Conservation (phyloP, 2,113 vertebrate genomes). For the Saguinus midas region DNA sequence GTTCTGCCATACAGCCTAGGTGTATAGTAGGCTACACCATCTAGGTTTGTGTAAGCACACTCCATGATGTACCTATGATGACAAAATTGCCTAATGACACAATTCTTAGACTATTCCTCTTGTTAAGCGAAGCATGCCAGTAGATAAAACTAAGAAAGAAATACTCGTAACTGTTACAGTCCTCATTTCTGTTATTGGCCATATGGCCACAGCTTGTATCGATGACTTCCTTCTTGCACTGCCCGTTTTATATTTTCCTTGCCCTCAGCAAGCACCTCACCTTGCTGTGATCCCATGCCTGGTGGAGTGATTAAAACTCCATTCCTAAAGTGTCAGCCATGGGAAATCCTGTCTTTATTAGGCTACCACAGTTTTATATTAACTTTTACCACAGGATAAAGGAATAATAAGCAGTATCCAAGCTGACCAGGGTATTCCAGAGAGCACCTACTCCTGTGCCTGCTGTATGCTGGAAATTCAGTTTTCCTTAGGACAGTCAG, state of each 20-base stretch:
- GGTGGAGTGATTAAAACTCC: background rate
- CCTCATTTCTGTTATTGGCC: background rate
- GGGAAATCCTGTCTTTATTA: background rate
- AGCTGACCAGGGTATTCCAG: background rate
- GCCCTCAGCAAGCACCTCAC: background rate
- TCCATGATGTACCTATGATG: background rate
- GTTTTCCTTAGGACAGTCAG: background rate
- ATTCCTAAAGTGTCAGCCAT: background rate
- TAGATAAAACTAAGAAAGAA: background rate
- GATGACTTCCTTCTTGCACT: background rate
- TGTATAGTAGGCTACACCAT: background rate
- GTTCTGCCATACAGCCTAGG: background rate
- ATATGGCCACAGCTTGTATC: background rate
- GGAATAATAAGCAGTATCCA: background rate
- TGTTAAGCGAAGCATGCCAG: background rate
- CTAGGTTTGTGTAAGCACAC: background rate
- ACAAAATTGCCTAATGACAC: background rate
- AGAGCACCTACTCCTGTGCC: background rate
- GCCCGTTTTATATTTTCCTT: background rate
- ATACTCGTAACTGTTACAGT: background rate
- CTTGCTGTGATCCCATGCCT: background rate
- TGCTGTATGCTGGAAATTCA: background rate
- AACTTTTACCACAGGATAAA: background rate
- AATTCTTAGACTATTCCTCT: background rate
- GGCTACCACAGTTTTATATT: background rate